Evolutionary conservation across 2,888 invertebrate species (phyloP), one percentile per base, ranked within the genome.

Genomic region (Drosophila ustulata): DNA sequence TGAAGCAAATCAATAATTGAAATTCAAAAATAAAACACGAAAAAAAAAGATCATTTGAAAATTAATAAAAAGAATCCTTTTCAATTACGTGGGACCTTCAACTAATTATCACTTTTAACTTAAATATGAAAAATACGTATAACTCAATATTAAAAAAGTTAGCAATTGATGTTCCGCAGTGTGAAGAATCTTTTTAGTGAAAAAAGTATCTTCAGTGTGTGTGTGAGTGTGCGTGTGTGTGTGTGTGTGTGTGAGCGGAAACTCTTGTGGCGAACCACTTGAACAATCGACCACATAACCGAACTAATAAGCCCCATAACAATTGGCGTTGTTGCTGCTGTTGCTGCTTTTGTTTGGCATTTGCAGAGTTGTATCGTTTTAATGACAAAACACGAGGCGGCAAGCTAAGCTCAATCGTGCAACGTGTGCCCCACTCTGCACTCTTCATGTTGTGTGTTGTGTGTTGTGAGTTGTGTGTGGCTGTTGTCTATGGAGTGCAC

Each of bases 341-440:
- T 59, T 45, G 63, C 32, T 47, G 65, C 45, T 47, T 46, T 57
- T 68, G 66, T 69, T 70, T 80, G 78, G 66, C 66, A 75, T 74
- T 78, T 78, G 72, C 71, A 78, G 78, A 45, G 32, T 67, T 82
- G 82, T 71, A 71, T 59, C 72, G 77, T 65, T 82, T 82, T 82
- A 84, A 82, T 84, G 82, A 79, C 82, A 84, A 77, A 81, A 71
- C 79, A 75, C 52, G 47, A 58, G 62, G 47, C 53, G 45, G 49
- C 43, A 39, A 56, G 30, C 37, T 52, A 66, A 49, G 45, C 56
- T 51, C 28, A 58, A 58, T 23, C 47, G 47, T 47, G 67, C 23
- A 53, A 23, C 41, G 11, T 23, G 23, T 13, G 23, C 34, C 18
- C 18, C 18, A 18, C 18, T 18, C 18, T 18, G 18, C 18, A 18